Conservation (phyloP, 2,888 invertebrate species). For the Ichneumon xanthorius region DNA sequence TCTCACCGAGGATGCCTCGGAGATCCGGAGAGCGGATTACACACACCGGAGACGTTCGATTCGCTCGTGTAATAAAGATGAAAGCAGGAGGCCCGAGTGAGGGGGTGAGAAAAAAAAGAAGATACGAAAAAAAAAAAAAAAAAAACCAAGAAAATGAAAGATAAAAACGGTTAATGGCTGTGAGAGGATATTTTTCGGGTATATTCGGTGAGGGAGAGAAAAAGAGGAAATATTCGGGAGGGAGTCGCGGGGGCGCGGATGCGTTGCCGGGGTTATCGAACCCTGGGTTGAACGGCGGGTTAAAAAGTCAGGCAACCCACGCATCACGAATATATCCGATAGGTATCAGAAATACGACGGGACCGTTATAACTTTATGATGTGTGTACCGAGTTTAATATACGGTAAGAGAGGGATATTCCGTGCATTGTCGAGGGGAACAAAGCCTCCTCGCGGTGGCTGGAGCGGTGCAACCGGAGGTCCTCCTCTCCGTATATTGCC, state of each 20-base stretch:
- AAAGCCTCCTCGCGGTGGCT: constrained; percentile 74
- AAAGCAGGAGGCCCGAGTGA: background rate
- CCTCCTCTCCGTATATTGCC: constrained; percentile 8
- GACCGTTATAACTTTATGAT: constrained; percentile 73
- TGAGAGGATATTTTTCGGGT: constrained; percentile 48
- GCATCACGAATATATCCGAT: constrained; percentile 71
- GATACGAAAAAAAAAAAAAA: too few species aligned
- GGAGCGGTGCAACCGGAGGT: constrained; percentile 36
- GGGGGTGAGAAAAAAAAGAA: constrained; percentile 15
- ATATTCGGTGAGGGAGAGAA: constrained; percentile 12
- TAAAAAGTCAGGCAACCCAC: constrained; percentile 69
- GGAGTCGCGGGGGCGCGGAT: constrained; percentile 37
- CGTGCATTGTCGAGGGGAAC: constrained; percentile 80
- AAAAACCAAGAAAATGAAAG: background rate
- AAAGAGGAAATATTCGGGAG: constrained; percentile 31
- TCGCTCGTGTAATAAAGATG: constrained; percentile 53
- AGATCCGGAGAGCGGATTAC: constrained; percentile 54
- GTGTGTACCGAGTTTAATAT: constrained; percentile 71
- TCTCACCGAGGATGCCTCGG: constrained; percentile 51
- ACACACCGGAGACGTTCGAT: constrained; percentile 49
- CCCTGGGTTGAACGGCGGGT: constrained; percentile 57
- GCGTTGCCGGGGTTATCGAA: constrained; percentile 62
- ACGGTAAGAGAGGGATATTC: constrained; percentile 69
- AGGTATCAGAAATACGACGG: constrained; percentile 72
- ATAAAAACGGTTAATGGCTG: constrained; percentile 43